Evolutionary conservation across 2,797 vertebrate genomes (phyloP).

Genomic region (Tympanoctomys barrerae): DNA sequence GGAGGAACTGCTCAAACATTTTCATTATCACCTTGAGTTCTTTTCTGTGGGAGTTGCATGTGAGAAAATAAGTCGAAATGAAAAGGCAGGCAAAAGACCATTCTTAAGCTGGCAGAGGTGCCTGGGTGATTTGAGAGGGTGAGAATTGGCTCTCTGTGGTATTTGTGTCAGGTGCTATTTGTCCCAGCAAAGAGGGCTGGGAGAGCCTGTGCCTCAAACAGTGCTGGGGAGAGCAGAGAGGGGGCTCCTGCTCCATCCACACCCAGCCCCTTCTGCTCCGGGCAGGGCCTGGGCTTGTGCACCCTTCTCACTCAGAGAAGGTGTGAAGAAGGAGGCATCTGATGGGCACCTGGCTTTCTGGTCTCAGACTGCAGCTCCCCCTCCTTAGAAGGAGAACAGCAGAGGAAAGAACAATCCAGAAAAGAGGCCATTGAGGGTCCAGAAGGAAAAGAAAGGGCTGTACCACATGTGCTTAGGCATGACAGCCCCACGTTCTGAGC

Average conservation of each 20-base stretch:
- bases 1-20: background rate
- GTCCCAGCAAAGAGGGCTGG: background rate
- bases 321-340: background rate
- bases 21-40: background rate
- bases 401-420: background rate
- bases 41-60: background rate
- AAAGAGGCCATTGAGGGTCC: background rate
- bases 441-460: background rate
- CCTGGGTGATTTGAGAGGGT: background rate
- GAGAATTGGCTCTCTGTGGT: background rate
- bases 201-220: background rate
- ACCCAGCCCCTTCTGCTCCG: background rate
- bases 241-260: background rate
- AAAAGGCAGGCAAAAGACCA: background rate
- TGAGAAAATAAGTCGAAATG: background rate
- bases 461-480: rapidly evolving
- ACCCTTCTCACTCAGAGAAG: background rate
- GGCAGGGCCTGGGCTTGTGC: background rate
- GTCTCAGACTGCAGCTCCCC: background rate
- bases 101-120: background rate
- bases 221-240: background rate
- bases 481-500: background rate
- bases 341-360: background rate
- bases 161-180: background rate
- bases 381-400: background rate